Conservation (phyloP, 2,113 vertebrate species). For the Rana temporaria region DNA sequence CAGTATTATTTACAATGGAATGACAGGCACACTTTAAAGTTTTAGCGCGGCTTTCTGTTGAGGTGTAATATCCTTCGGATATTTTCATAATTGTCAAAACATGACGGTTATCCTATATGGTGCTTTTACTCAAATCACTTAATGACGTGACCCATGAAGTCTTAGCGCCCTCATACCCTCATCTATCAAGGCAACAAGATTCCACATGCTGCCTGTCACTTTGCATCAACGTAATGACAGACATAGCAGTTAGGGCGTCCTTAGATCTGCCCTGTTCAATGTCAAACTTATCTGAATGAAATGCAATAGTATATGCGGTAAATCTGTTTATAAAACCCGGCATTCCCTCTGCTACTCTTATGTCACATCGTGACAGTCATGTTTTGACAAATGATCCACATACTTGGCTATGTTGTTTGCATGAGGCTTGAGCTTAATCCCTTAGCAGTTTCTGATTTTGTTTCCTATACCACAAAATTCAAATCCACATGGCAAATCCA, state of each 20-base stretch:
- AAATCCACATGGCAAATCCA: too few species aligned
- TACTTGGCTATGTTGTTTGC: background rate
- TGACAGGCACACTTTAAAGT: too few species aligned
- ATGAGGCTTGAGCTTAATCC: too few species aligned
- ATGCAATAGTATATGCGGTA: conserved; percentile 15
- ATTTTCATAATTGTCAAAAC: too few species aligned
- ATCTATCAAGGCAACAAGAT: conserved; percentile 22
- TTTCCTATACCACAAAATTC: too few species aligned
- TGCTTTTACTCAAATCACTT: background rate
- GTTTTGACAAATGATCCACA: conserved; percentile 19
- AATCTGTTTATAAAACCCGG: background rate
- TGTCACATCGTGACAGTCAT: background rate
- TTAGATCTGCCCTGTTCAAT: conserved; percentile 20
- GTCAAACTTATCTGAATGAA: conserved; percentile 4
- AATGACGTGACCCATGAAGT: conserved; percentile 4
- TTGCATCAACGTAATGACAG: conserved; percentile 14
- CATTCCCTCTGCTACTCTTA: background rate
- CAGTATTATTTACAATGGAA: too few species aligned
- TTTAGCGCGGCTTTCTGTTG: too few species aligned
- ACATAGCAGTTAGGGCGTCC: background rate
- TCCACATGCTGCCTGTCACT: conserved; percentile 16
- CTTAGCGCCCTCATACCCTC: conserved; percentile 12
- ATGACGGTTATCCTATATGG: too few species aligned
- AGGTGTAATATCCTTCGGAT: too few species aligned
- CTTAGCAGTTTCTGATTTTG: too few species aligned